Percentiles rank a stretch among this genome's conserved stretches.
Conservation (phyloP, 2,113 vertebrate genomes). For the Triplophysa dalaica region DNA sequence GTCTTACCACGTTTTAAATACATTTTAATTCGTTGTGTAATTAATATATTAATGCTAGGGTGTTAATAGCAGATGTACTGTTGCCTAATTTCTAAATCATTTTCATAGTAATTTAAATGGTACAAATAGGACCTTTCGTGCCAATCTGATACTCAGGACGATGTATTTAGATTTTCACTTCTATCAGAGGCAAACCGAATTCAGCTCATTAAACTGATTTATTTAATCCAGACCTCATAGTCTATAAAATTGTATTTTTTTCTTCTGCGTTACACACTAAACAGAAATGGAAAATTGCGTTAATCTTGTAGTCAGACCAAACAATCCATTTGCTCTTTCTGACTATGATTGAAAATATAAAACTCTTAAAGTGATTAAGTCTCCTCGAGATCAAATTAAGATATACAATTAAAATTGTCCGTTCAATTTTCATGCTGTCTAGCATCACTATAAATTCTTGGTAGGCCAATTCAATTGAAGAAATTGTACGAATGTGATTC, state of each 20-base stretch:
- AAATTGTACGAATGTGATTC: too few relatives aligned
- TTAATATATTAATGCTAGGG: too few relatives aligned
- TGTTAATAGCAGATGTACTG: too few relatives aligned
- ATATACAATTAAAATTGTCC: neutral
- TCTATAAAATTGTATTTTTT: neutral
- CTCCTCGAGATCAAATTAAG: neutral
- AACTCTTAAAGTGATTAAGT: neutral
- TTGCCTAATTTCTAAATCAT: too few relatives aligned
- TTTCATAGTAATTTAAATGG: too few relatives aligned
- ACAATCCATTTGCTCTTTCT: slow-evolving; percentile 2
- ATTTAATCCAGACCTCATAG: neutral
- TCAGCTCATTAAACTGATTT: neutral
- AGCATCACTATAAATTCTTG: too few relatives aligned
- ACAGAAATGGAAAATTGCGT: neutral
- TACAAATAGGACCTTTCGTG: neutral
- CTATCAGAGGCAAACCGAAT: neutral
- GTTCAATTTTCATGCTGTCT: neutral
- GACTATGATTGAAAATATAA: slow-evolving; percentile 1
- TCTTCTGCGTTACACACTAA: neutral
- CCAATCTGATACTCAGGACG: neutral
- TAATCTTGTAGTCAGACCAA: neutral
- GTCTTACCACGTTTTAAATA: too few relatives aligned
- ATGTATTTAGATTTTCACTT: neutral
- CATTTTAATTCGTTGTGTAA: neutral
- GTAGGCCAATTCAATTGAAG: too few relatives aligned